These are phyloP conservation scores for Plumapathes pennacea DNA, from an alignment of 92 coral and sea anemone species.

Conservation along the genomic window DNA sequence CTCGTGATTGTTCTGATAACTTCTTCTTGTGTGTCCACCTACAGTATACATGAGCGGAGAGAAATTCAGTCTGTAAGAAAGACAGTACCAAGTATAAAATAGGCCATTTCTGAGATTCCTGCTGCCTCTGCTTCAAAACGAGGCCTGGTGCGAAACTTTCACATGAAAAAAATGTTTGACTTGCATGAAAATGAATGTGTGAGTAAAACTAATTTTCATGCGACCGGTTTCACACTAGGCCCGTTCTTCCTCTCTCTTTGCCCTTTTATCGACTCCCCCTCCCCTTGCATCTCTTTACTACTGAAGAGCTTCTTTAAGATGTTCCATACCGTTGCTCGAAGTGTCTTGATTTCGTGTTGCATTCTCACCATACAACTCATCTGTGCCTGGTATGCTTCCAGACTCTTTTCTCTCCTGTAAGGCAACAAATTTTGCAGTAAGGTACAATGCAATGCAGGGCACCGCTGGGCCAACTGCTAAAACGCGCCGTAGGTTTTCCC, in stretches of 20 bases:
- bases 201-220: no score
- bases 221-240: no score
- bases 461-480: neutral
- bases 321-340: slow-evolving; percentile 71
- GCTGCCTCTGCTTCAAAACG: no score
- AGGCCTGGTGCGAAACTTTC: no score
- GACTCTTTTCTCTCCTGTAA: slow-evolving; percentile 76
- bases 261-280: no score
- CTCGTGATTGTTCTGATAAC: slow-evolving; percentile 63
- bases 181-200: no score
- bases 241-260: no score
- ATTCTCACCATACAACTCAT: slow-evolving; percentile 74
- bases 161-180: no score
- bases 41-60: neutral
- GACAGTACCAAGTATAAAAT: neutral
- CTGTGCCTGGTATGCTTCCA: slow-evolving; percentile 92
- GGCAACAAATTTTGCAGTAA: neutral
- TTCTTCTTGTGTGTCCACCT: slow-evolving; percentile 87
- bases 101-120: no score
- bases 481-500: neutral
- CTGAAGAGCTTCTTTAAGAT: no score
- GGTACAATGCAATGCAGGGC: neutral
- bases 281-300: no score
- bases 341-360: slow-evolving; percentile 84
- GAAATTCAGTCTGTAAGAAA: neutral